Percentiles rank a stretch among this genome's conserved stretches.
Conservation (phyloP, 1,140 invertebrate genomes). For the Contarinia nasturtii region DNA sequence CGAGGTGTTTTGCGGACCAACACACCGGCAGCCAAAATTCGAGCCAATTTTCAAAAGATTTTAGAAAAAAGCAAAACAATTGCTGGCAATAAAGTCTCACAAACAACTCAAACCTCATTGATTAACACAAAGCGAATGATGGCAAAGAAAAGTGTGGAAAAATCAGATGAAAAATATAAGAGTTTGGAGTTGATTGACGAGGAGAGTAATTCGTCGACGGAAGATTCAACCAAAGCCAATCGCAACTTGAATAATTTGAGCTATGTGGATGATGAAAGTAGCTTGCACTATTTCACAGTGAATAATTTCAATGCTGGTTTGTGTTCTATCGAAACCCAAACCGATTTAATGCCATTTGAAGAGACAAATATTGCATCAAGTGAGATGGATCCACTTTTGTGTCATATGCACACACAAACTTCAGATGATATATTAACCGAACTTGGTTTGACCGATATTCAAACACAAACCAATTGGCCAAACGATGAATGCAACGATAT, state of each 20-base stretch:
- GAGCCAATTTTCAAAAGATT: background rate
- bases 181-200: background rate
- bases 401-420: conserved; percentile 38
- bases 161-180: background rate
- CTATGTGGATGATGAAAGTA: background rate
- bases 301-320: background rate
- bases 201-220: background rate
- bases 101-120: background rate
- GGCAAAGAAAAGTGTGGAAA: background rate
- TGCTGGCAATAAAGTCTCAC: background rate
- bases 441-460: conserved; percentile 32
- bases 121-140: background rate
- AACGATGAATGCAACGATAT: conserved; percentile 16
- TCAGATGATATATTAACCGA: conserved; percentile 30
- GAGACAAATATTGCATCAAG: conserved; percentile 9
- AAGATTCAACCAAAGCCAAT: background rate
- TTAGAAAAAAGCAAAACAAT: background rate
- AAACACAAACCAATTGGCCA: conserved; percentile 36
- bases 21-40: background rate
- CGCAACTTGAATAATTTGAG: background rate
- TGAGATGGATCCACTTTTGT: conserved; percentile 28
- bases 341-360: conserved; percentile 6
- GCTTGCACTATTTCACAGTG: background rate
- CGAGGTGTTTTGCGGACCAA: background rate
- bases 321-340: conserved; percentile 27